Base-by-base conservation (phyloP, 2,113 vertebrate genomes). In the Elephas maximus region DNA sequence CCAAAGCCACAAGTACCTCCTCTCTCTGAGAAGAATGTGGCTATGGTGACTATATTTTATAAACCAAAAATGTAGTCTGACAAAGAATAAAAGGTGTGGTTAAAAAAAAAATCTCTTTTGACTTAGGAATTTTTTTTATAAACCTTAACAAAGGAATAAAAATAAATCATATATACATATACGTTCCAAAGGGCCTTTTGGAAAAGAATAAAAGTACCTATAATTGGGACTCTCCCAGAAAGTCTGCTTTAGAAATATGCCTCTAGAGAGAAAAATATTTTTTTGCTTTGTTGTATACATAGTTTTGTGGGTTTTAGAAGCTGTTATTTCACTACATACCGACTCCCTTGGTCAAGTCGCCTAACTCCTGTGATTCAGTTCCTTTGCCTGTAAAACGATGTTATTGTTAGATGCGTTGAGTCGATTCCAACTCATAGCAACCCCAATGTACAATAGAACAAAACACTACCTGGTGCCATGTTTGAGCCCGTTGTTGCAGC, bases 111-210 rank as follows among this genome's bases (percentile, higher is more conserved):
- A 62, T n/a, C 88, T 76, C 14, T 95, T 96, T 91, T 71, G 91
- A 95, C 82, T 83, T 65, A 86, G 62, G 92, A 96, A 88, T 95
- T 94, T 88, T 87, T 96, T 93, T 92, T 92, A 88, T 82, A 97
- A 92, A 44, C 26, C 51, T 79, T 92, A 96, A 93, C 71, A 90
- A 98, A 95, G 67, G 62, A 97, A 84, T 90, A 95, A 96, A 97
- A 96, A 92, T 85, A 96, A 69, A 92, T 92, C 84, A 37, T 87
- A 77, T 93, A 63, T 77, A 90, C 69, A 88, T 84, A 65, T 1
- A 20, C 24, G 57, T 77, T 90, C 84, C 33, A 92, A 88, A 65
- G 62, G 67, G 41, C 15, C 37, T 88, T 88, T 93, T 95, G 94
- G 88, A 88, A 96, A 88, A 93, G 91, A 95, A 88, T 69, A 67